Base-by-base conservation (phyloP, 2,888 invertebrate species). In the Leptopilina drosophilae region DNA sequence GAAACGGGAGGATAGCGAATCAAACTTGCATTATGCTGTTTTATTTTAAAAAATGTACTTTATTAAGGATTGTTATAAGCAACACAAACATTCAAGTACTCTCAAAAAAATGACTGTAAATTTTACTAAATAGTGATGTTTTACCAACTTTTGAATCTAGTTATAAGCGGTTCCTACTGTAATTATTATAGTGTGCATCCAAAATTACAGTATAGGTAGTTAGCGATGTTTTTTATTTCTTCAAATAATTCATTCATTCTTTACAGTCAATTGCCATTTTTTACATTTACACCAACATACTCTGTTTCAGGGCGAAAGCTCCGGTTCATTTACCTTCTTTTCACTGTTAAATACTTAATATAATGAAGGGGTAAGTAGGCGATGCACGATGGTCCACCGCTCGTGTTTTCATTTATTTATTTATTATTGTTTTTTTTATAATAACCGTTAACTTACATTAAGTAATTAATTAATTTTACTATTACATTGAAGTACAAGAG, bases 341-440 rank as follows among this genome's bases (percentile, higher is more conserved):
- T 15, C 79, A 77, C 82, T 76, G 69, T 81, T 82, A 82, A 82
- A 78, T 82, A 82, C 78, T 64, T 78, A 82, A 81, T 79, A 78
- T 79, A 78, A 82, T 82, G 76, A 84, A 79, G 81, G 75, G 66
- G 79, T 82, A 84, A 83, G 81, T 84, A 64, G 67, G 20, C 77
- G 42, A 82, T 81, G 66, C 78, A 82, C 82, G 83, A 85, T 84
- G 83, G 84, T 82, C 84, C 81, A 26, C 26, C n/a, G 15, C 67
- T 65, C 76, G 64, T 78, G 53, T 66, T 5, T 26, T 49, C 66
- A 62, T 46, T 77, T 75, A 62, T 69, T 20, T 64, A 64, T 77
- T 56, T 77, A n/a, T 79, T 20, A 64, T 64, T 62, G 20, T 62
- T 62, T 62, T 33, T 59, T 62, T 62, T 20, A 62, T 62, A 62